These are phyloP conservation scores for Trachymyrmex septentrionalis DNA, from an alignment of 1,140 invertebrate species.

Conservation along the genomic window DNA sequence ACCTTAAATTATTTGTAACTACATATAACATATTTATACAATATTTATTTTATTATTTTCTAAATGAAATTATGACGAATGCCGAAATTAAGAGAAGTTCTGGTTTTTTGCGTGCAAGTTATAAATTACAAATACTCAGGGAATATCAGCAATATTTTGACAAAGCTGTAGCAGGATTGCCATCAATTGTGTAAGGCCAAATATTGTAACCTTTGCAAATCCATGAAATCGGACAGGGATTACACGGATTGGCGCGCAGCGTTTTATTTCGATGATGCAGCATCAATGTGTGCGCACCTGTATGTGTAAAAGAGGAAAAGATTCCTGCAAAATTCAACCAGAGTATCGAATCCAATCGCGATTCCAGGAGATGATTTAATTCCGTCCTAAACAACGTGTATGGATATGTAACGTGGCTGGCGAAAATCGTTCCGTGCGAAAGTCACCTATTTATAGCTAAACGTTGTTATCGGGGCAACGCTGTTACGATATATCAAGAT, in stretches of 20 bases:
- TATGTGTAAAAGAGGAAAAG: slow-evolving; percentile 26
- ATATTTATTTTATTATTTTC: background rate
- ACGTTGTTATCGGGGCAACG: slow-evolving; percentile 51
- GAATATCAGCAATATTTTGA: slow-evolving; percentile 17
- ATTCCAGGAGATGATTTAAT: slow-evolving; percentile 63
- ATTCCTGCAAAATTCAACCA: slow-evolving; percentile 46
- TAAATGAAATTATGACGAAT: background rate
- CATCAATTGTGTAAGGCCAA: slow-evolving; percentile 48
- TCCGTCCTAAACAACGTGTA: slow-evolving; percentile 49
- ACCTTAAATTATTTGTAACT: background rate
- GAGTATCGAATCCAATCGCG: slow-evolving; percentile 53
- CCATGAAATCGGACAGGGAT: slow-evolving; percentile 54
- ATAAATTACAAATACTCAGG: slow-evolving; percentile 23
- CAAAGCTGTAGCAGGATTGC: slow-evolving; percentile 5
- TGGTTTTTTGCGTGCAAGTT: background rate
- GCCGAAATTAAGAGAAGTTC: background rate
- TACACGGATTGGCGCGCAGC: slow-evolving; percentile 45
- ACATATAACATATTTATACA: background rate
- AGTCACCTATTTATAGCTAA: slow-evolving; percentile 58
- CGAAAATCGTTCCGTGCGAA: slow-evolving; percentile 54
- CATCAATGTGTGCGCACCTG: background rate
- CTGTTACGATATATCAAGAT: slow-evolving; percentile 56
- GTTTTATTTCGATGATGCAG: slow-evolving; percentile 46
- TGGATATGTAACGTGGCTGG: slow-evolving; percentile 32
- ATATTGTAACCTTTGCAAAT: slow-evolving; percentile 59